Conservation (phyloP, 2,113 vertebrate species). For the Verasper variegatus region DNA sequence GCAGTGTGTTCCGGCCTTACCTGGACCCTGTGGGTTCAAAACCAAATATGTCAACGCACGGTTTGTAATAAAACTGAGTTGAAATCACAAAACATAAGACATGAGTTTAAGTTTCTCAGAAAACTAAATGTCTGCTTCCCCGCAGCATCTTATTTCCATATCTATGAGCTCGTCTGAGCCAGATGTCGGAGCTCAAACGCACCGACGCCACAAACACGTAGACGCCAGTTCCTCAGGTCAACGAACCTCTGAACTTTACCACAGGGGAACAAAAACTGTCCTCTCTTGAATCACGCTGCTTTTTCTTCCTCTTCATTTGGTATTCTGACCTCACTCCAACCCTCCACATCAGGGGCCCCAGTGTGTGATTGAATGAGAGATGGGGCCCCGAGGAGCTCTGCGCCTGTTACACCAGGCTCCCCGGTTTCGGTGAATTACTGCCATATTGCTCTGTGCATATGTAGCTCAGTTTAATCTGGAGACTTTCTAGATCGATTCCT, state of each 20-base stretch:
- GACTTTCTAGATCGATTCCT: slow-evolving; percentile 44
- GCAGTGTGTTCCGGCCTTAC: slow-evolving; percentile 87
- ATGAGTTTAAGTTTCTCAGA: slow-evolving; percentile 24
- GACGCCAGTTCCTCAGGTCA: slow-evolving; percentile 47
- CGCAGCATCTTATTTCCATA: slow-evolving; percentile 46
- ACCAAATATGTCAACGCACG: background rate
- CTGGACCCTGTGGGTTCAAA: slow-evolving; percentile 82
- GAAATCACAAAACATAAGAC: background rate
- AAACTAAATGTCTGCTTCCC: slow-evolving; percentile 22
- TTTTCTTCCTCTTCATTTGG: slow-evolving; percentile 62
- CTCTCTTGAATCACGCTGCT: slow-evolving; percentile 45
- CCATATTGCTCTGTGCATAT: slow-evolving; percentile 49
- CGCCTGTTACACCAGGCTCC: slow-evolving; percentile 52
- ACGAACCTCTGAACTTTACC: slow-evolving; percentile 48
- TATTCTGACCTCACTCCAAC: slow-evolving; percentile 67
- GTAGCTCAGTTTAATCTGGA: slow-evolving; percentile 55
- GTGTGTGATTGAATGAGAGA: slow-evolving; percentile 60
- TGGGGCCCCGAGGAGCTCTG: slow-evolving; percentile 62
- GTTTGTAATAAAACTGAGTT: background rate
- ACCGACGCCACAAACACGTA: slow-evolving; percentile 31
- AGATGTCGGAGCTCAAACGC: slow-evolving; percentile 57
- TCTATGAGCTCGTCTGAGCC: slow-evolving; percentile 25
- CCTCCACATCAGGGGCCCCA: slow-evolving; percentile 49
- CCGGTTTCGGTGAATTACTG: slow-evolving; percentile 64
- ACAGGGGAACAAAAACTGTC: slow-evolving; percentile 37